Percentiles rank a stretch among this genome's conserved stretches.
Evolutionary conservation across 2,888 invertebrate genomes (phyloP).

Genomic region (Unio pictorum): DNA sequence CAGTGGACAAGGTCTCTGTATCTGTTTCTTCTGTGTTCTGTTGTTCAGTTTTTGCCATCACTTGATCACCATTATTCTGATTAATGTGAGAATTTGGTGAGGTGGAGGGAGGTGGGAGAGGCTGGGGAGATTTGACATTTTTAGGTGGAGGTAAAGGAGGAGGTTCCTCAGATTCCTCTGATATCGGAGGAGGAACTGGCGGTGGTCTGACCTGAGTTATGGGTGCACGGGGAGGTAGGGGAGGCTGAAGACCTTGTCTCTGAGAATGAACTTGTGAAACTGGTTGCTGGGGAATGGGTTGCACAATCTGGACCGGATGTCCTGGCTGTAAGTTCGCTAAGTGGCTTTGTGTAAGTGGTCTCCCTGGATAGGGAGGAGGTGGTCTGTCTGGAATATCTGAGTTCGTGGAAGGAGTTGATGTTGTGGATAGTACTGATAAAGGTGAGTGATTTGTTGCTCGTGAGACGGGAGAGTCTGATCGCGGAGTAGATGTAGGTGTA

Average conservation of each 20-base stretch:
- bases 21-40: constrained; percentile 53
- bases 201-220: constrained; percentile 33
- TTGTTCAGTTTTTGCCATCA: constrained; percentile 15
- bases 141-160: constrained; percentile 9
- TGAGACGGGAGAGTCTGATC: constrained; percentile 68
- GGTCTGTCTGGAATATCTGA: constrained; percentile 68
- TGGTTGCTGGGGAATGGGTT: constrained; percentile 37
- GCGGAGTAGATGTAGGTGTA: constrained; percentile 59
- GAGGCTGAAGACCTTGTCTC: constrained; percentile 41
- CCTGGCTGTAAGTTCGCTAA: constrained; percentile 16
- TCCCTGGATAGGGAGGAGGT: constrained; percentile 68
- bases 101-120: constrained; percentile 21
- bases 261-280: constrained; percentile 9
- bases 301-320: constrained; percentile 39
- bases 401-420: constrained; percentile 69
- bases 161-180: constrained; percentile 28
- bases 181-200: constrained; percentile 33
- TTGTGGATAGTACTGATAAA: constrained; percentile 67
- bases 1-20: constrained; percentile 43
- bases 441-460: constrained; percentile 69
- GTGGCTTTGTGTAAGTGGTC: constrained; percentile 27
- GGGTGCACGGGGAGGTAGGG: constrained; percentile 58
- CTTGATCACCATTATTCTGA: constrained; percentile 10
- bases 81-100: constrained; percentile 2
- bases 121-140: constrained; percentile 9